Evolutionary conservation across 2,888 invertebrate genomes (phyloP).

Genomic region (Agrochola macilenta): DNA sequence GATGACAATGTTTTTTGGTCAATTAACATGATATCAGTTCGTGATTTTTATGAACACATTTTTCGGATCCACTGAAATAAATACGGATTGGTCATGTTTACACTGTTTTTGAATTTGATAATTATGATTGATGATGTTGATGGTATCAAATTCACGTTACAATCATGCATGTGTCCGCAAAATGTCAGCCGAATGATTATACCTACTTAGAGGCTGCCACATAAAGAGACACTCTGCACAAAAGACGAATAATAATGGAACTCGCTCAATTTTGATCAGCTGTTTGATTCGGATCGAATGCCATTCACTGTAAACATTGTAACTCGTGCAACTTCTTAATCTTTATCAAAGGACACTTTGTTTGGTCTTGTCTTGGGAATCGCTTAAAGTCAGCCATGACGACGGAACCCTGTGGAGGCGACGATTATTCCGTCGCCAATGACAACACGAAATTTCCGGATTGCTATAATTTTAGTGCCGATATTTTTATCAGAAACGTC

Average conservation of each 20-base stretch:
- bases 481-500: constrained; percentile 50
- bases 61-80: constrained; percentile 14
- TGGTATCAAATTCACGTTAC: constrained; percentile 25
- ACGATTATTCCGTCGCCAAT: constrained; percentile 12
- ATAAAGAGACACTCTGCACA: not conserved
- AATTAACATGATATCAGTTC: constrained; percentile 5
- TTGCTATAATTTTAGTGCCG: constrained; percentile 33
- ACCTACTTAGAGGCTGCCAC: not conserved
- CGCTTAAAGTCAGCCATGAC: constrained; percentile 18
- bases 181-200: constrained; percentile 4
- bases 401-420: constrained; percentile 16
- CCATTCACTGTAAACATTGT: not conserved
- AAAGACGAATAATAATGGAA: constrained; percentile 4
- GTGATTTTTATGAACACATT: constrained; percentile 13
- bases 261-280: not conserved
- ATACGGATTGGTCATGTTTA: not conserved
- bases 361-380: constrained; percentile 12
- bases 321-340: constrained; percentile 10
- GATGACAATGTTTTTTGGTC: not conserved
- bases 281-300: constrained; percentile 7
- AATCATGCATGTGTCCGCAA: constrained; percentile 17
- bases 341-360: constrained; percentile 17
- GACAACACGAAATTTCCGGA: constrained; percentile 21
- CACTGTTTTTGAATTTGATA: constrained; percentile 16
- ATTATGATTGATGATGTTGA: constrained; percentile 53